Evolutionary conservation across 2,888 invertebrate genomes (phyloP), one percentile per base, ranked within the genome.

Genomic region (Celastrina argiolus): DNA sequence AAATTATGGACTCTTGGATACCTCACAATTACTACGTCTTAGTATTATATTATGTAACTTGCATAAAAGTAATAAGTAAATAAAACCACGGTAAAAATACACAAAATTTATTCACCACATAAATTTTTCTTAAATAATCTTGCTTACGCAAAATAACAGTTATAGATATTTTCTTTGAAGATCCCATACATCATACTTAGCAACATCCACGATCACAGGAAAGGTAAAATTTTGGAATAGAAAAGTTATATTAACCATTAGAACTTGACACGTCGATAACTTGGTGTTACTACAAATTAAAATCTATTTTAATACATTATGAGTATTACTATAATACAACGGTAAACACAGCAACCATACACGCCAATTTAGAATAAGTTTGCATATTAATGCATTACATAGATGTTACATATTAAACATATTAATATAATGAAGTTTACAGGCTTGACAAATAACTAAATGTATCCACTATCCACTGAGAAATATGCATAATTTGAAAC

Each of bases 31-130:
- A 42, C n/a, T 45, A 45, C 45, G 6, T 42, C n/a, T n/a, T n/a
- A n/a, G n/a, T n/a, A n/a, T n/a, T n/a, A n/a, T n/a, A n/a, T n/a
- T n/a, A n/a, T n/a, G n/a, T n/a, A n/a, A n/a, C n/a, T n/a, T n/a
- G n/a, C n/a, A n/a, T n/a, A n/a, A 65, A 22, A 66, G 56, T 63
- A 71, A 70, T 67, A 74, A 74, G n/a, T n/a, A n/a, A 73, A 69
- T 75, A 71, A 80, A 74, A 67, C 56, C 56, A 74, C 66, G 74
- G 71, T 39, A 77, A 81, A 83, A 85, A 83, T 88, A 88, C 90
- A 91, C 88, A 90, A 89, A 86, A 80, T 87, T 90, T 89, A 89
- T 90, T 90, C 84, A 90, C 90, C 89, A 90, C 90, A 87, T 89
- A 89, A 88, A 87, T 83, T 87, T 84, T 83, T 79, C 78, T 82